These are phyloP conservation scores for Spilosoma lubricipeda DNA, from an alignment of 2,888 invertebrate genomes.

Conservation along the genomic window DNA sequence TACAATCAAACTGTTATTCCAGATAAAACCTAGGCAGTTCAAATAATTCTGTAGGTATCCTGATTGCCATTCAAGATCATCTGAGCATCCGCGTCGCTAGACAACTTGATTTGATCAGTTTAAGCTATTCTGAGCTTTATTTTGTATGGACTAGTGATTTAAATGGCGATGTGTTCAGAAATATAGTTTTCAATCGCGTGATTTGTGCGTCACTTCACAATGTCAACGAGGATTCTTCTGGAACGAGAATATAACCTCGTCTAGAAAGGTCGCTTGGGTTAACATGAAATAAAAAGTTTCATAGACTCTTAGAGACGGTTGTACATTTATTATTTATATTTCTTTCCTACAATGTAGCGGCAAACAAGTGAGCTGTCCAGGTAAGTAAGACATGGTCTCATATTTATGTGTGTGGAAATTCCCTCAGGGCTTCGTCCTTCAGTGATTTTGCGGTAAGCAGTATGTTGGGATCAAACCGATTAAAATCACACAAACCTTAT, in stretches of 20 bases:
- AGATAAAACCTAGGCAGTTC: slow-evolving; percentile 9
- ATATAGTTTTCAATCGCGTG: neutral
- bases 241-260: neutral
- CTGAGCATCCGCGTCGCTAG: neutral
- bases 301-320: neutral
- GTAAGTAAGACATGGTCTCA: too few species aligned
- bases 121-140: slow-evolving; percentile 9
- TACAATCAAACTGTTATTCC: neutral
- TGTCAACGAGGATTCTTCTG: neutral
- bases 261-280: neutral
- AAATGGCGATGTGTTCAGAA: neutral
- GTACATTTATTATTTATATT: neutral
- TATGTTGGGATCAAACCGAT: too few species aligned
- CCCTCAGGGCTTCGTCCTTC: too few species aligned
- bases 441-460: too few species aligned
- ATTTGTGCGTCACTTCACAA: neutral
- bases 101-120: neutral
- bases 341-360: too few species aligned
- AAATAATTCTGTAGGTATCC: slow-evolving; percentile 11
- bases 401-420: too few species aligned
- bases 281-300: neutral
- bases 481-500: too few species aligned
- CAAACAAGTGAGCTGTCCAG: too few species aligned
- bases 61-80: slow-evolving; percentile 18
- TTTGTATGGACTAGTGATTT: neutral